Conservation (phyloP, 2,888 invertebrate genomes). For the Micoletzkya japonica region DNA sequence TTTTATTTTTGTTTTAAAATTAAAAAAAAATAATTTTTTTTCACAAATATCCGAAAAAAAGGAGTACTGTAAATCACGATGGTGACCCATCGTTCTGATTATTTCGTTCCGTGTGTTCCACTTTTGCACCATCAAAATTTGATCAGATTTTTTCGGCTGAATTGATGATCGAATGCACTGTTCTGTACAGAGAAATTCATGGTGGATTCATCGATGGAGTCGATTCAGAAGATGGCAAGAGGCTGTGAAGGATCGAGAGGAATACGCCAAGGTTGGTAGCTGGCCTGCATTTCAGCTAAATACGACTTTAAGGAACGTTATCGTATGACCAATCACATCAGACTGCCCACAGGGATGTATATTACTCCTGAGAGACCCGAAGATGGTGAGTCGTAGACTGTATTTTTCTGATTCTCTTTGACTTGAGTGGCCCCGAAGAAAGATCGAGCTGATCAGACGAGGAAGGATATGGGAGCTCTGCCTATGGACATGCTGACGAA, state of each 20-base stretch:
- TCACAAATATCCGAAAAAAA: not conserved
- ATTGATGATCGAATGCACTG: conserved; percentile 7
- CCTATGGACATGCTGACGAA: conserved; percentile 55
- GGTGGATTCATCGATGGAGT: conserved; percentile 39
- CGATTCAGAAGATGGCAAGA: conserved; percentile 51
- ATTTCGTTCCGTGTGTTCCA: not conserved
- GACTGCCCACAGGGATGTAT: conserved; percentile 52
- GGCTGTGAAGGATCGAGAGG: conserved; percentile 37
- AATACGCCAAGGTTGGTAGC: conserved; percentile 35
- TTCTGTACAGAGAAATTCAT: conserved; percentile 1
- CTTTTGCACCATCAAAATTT: not conserved
- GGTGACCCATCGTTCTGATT: conserved; percentile 9
- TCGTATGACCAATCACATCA: conserved; percentile 44
- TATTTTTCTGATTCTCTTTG: not conserved
- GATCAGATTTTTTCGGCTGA: not conserved
- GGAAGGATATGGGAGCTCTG: conserved; percentile 49
- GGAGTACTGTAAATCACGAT: not conserved
- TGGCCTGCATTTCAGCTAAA: not conserved
- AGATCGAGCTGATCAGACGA: conserved; percentile 52
- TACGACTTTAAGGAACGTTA: conserved; percentile 33
- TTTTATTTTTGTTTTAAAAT: not conserved
- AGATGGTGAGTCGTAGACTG: conserved; percentile 41
- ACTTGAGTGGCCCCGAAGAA: conserved; percentile 55
- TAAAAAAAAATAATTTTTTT: not conserved
- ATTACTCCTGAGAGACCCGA: conserved; percentile 55